These are phyloP conservation scores for Mythimna lalbum DNA, from an alignment of 2,888 invertebrate genomes.

Conservation along the genomic window DNA sequence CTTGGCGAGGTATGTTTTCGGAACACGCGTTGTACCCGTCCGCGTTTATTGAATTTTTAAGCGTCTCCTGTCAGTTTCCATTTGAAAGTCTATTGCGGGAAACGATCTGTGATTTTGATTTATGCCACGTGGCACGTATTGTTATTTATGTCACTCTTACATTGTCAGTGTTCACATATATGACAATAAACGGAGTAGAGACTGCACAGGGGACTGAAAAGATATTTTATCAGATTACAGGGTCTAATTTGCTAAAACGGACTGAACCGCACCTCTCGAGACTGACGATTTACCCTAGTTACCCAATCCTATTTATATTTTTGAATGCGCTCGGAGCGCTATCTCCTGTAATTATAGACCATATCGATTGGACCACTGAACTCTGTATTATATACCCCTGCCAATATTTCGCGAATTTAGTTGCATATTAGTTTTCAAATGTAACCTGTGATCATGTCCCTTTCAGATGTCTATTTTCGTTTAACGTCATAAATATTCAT, in stretches of 20 bases:
- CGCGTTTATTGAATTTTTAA: constrained; percentile 39
- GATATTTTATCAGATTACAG: constrained; percentile 55
- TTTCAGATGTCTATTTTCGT: constrained; percentile 43
- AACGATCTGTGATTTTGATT: neutral
- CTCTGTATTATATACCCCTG: constrained; percentile 49
- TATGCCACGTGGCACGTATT: neutral
- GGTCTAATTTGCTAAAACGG: constrained; percentile 62
- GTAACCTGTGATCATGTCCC: constrained; percentile 35
- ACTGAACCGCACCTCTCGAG: constrained; percentile 72
- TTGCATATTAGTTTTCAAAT: constrained; percentile 44
- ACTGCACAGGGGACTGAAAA: constrained; percentile 26
- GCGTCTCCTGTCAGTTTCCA: constrained; percentile 24
- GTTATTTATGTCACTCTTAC: constrained; percentile 7
- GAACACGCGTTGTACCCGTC: constrained; percentile 24
- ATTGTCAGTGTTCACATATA: constrained; percentile 29
- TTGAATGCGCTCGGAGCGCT: constrained; percentile 55
- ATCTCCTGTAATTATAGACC: constrained; percentile 47
- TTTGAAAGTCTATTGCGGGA: neutral
- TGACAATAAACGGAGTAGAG: constrained; percentile 19
- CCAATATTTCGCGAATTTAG: constrained; percentile 59
- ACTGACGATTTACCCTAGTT: constrained; percentile 82
- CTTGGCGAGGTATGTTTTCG: constrained; percentile 3
- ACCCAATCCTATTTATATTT: constrained; percentile 61
- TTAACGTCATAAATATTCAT: neutral
- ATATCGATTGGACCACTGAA: constrained; percentile 63